phyloP scores from a whole-genome alignment of 2,113 vertebrate genomes.

The Ginglymostoma cirratum region DNA sequence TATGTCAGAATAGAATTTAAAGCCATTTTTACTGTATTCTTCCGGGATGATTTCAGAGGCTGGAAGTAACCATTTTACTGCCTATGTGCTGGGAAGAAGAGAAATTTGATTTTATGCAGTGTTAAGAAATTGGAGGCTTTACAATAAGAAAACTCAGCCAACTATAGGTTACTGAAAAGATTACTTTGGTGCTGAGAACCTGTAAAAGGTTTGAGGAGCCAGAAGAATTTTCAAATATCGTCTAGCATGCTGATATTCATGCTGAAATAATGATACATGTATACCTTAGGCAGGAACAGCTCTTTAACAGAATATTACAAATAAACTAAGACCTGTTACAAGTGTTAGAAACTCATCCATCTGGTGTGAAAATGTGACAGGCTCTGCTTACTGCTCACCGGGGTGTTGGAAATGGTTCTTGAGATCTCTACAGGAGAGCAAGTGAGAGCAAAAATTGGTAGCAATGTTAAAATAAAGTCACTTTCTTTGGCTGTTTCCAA shows the following conservation, averaged over 20 bases:
- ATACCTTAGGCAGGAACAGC: neutral
- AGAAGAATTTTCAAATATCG: neutral
- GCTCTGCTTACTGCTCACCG: neutral
- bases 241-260: neutral
- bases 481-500: neutral
- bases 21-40: neutral
- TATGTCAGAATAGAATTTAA: neutral
- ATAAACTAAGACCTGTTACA: conserved; percentile 20
- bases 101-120: neutral
- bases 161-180: neutral
- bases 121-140: neutral
- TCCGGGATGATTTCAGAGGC: neutral
- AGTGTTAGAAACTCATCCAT: neutral
- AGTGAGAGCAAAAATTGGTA: neutral
- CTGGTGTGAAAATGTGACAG: conserved; percentile 21
- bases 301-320: neutral
- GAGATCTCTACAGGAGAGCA: neutral
- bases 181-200: neutral
- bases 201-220: neutral
- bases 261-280: neutral
- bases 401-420: neutral
- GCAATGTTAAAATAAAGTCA: neutral
- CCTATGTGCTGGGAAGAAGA: neutral
- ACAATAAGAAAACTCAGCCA: neutral
- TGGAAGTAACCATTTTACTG: neutral